Conservation (phyloP, 1,140 invertebrate genomes). For the Drosophila sucinea region DNA sequence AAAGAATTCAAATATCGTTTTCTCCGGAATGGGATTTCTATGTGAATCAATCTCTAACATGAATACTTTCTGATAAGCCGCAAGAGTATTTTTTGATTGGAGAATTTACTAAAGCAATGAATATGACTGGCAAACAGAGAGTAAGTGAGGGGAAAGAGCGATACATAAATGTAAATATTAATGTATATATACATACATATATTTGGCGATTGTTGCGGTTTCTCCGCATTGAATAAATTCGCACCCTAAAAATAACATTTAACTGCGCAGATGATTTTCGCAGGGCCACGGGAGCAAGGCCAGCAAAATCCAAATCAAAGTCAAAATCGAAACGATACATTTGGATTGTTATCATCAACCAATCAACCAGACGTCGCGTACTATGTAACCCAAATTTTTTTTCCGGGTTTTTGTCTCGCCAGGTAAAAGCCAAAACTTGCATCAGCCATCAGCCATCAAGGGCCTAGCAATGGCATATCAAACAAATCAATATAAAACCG, state of each 20-base stretch:
- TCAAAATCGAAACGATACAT: neutral
- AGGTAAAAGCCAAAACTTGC: slow-evolving; percentile 41
- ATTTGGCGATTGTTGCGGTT: neutral
- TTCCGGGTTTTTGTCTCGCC: slow-evolving; percentile 31
- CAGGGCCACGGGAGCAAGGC: slow-evolving; percentile 25
- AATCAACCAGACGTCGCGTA: slow-evolving; percentile 21
- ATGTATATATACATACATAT: neutral
- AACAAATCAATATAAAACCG: slow-evolving; percentile 9
- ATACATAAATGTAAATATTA: neutral
- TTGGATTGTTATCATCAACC: neutral
- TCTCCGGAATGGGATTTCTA: no score
- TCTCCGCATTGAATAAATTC: slow-evolving; percentile 11
- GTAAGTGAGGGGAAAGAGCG: neutral
- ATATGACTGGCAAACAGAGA: neutral
- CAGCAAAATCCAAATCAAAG: slow-evolving; percentile 8
- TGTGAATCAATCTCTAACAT: no score
- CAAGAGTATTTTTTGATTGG: no score
- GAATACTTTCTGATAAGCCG: no score
- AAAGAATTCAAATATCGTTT: no score
- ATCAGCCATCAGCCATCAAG: slow-evolving; percentile 57
- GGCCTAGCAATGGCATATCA: slow-evolving; percentile 17
- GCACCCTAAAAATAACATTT: slow-evolving; percentile 1
- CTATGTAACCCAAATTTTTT: slow-evolving; percentile 42
- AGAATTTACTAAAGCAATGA: neutral
- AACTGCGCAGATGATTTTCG: slow-evolving; percentile 9